Conservation (phyloP, 2,797 vertebrate species). For the Pelobates cultripes region DNA sequence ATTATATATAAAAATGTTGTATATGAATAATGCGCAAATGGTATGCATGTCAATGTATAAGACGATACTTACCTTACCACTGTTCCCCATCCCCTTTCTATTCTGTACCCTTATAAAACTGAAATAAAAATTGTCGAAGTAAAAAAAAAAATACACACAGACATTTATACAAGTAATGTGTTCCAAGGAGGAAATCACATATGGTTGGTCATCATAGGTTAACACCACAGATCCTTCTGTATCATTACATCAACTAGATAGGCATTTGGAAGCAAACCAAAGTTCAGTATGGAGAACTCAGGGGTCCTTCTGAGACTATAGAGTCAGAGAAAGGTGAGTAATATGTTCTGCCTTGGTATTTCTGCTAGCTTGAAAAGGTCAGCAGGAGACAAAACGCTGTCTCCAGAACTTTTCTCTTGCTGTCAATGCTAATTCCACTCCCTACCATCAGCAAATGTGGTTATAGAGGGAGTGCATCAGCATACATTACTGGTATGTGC, state of each 20-base stretch:
- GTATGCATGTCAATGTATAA: too few relatives aligned
- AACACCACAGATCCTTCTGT: conserved; percentile 3
- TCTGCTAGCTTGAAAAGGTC: conserved; percentile 12
- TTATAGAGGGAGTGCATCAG: conserved; percentile 50
- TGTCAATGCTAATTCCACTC: conserved; percentile 64
- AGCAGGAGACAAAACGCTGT: conserved; percentile 9
- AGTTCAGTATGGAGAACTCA: neutral
- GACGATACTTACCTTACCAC: too few relatives aligned
- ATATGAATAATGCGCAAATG: too few relatives aligned
- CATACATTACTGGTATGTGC: conserved; percentile 63
- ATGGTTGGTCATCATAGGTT: neutral
- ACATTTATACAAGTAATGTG: neutral
- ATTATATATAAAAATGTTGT: too few relatives aligned
- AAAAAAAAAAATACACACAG: neutral
- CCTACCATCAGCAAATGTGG: conserved; percentile 46
- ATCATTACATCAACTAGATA: conserved; percentile 8
- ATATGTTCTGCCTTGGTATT: conserved; percentile 5
- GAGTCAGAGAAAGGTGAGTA: conserved; percentile 10
- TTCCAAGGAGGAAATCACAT: neutral
- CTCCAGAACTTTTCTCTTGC: conserved; percentile 23
- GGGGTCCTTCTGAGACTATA: conserved; percentile 13
- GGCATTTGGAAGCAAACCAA: neutral
- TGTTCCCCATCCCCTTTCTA: too few relatives aligned
- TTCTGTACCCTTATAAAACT: too few relatives aligned
- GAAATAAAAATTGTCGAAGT: too few relatives aligned